A percentile compares a stretch with the other conserved stretches of the same genome.
Evolutionary conservation across 2,797 vertebrate genomes (phyloP).

Genomic region (Coranthus polyacanthus): DNA sequence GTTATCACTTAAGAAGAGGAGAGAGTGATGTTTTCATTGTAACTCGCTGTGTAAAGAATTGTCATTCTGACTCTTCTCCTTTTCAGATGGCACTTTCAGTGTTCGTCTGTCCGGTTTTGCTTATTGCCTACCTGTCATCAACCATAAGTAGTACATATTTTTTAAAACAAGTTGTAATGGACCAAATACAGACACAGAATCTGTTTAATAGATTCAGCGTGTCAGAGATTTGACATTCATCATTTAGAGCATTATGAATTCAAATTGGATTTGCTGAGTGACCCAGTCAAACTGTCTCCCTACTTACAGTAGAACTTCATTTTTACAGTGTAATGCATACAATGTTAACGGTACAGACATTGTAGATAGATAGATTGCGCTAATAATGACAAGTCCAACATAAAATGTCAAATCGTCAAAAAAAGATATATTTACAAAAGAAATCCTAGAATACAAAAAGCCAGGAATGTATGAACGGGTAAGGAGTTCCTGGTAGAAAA

Average conservation of each 20-base stretch:
- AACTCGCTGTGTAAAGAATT: background rate
- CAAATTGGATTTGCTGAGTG: conserved; percentile 22
- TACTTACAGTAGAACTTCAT: too few relatives aligned
- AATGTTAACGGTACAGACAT: background rate
- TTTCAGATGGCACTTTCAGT: background rate
- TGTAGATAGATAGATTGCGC: conserved; percentile 12
- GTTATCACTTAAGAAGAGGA: conserved; percentile 38
- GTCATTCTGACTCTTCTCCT: conserved; percentile 2
- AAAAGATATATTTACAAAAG: conserved; percentile 12
- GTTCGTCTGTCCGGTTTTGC: conserved; percentile 17
- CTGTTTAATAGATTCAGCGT: conserved; percentile 8
- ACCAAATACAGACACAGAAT: too few relatives aligned
- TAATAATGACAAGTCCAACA: background rate
- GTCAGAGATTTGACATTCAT: conserved; percentile 1
- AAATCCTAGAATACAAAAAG: conserved; percentile 38
- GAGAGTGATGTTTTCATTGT: conserved; percentile 33
- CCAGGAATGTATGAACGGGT: conserved; percentile 42
- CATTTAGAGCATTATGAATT: conserved; percentile 10
- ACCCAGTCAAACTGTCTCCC: conserved; percentile 5
- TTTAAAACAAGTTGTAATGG: background rate
- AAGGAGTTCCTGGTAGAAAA: conserved; percentile 45
- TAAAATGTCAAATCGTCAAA: background rate
- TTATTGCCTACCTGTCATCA: conserved; percentile 3
- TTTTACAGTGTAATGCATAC: background rate
- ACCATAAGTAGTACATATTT: too few relatives aligned